These are phyloP conservation scores for Danio jaintianensis DNA, from an alignment of 2,797 vertebrate species.

Conservation along the genomic window DNA sequence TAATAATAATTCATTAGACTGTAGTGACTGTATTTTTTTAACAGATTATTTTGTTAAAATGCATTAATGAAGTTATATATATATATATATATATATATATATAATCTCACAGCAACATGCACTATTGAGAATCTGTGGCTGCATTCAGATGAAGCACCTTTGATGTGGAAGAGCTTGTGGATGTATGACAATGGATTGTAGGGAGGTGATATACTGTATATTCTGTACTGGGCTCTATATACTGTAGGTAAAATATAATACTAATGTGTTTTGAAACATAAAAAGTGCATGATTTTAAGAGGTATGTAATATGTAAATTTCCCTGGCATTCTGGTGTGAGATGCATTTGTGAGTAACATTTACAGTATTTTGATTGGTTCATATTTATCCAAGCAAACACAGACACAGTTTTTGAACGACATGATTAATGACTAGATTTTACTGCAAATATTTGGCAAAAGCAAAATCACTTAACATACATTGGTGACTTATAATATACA, in stretches of 20 bases:
- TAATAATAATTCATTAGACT: too few relatives aligned
- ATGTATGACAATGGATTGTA: conserved; percentile 29
- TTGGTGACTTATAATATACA: background rate
- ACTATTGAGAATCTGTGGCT: conserved; percentile 14
- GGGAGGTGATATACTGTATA: background rate
- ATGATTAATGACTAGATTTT: background rate
- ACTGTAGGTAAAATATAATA: background rate
- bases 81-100: too few relatives aligned
- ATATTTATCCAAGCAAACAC: conserved; percentile 16
- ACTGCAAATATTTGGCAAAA: background rate
- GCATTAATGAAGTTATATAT: too few relatives aligned
- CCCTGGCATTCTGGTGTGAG: conserved; percentile 10
- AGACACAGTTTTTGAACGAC: background rate
- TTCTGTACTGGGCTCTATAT: conserved; percentile 7
- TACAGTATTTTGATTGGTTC: background rate
- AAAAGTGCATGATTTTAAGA: background rate
- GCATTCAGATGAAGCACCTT: conserved; percentile 69
- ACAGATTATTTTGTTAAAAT: too few relatives aligned
- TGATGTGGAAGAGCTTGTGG: conserved; percentile 63
- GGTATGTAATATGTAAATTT: background rate
- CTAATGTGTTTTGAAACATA: background rate
- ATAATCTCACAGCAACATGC: background rate
- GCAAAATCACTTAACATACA: background rate
- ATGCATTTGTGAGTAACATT: conserved; percentile 3
- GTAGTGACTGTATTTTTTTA: too few relatives aligned